Percentiles rank a stretch among this genome's conserved stretches.
Conservation (phyloP, 2,888 invertebrate genomes). For the Hylaea fasciaria region DNA sequence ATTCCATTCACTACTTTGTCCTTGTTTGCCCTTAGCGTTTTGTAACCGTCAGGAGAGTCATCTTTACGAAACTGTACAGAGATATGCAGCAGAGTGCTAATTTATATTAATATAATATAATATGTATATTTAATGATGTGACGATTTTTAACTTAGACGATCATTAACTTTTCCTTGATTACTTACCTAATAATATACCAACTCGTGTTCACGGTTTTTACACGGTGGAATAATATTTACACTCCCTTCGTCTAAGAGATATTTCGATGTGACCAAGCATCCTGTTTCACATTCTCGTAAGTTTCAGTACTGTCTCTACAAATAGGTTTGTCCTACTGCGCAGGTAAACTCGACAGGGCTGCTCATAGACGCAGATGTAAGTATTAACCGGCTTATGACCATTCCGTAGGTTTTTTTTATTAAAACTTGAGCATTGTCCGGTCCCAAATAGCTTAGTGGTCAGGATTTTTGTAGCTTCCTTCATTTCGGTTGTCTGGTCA, state of each 20-base stretch:
- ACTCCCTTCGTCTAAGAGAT: neutral
- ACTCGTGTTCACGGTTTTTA: no score
- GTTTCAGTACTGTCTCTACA: slow-evolving; percentile 16
- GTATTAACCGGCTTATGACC: slow-evolving; percentile 70
- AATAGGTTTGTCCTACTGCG: slow-evolving; percentile 17
- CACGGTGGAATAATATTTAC: no score
- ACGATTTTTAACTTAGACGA: no score
- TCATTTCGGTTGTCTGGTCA: slow-evolving; percentile 13
- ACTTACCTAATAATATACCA: no score
- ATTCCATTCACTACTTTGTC: no score
- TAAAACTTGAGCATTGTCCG: slow-evolving; percentile 51
- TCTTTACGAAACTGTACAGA: no score
- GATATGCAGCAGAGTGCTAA: no score
- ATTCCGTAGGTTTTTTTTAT: slow-evolving; percentile 49
- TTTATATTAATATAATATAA: no score
- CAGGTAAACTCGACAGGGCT: slow-evolving; percentile 71
- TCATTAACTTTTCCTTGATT: no score
- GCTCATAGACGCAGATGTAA: slow-evolving; percentile 67
- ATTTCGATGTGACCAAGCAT: neutral
- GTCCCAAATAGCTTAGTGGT: slow-evolving; percentile 44
- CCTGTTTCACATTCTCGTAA: neutral
- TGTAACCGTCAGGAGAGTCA: no score
- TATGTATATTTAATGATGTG: no score
- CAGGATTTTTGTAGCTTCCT: slow-evolving; percentile 39
- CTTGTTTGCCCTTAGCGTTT: no score